A percentile compares a stretch with the other conserved stretches of the same genome.
Conservation (phyloP, 2,113 vertebrate genomes). For the Naja naja region DNA sequence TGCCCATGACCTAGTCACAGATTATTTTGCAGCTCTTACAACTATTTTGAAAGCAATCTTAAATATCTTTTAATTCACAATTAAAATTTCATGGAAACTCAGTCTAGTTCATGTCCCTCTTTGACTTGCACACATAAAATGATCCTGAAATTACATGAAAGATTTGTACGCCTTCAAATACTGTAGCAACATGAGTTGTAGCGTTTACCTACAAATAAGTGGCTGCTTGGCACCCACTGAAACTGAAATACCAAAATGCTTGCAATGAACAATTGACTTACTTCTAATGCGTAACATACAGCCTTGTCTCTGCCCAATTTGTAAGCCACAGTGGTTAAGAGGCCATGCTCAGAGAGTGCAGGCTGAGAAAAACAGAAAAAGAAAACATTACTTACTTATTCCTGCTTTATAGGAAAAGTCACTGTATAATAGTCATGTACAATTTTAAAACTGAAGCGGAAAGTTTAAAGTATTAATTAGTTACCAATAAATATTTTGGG, state of each 20-base stretch:
- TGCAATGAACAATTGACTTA: conserved; percentile 40
- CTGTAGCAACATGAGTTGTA: not conserved
- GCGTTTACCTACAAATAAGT: not conserved
- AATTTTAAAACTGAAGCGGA: not conserved
- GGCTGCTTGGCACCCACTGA: not conserved
- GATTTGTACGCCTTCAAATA: not conserved
- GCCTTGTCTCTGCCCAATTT: conserved; percentile 84
- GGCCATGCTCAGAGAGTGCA: conserved; percentile 88
- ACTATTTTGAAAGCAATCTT: not conserved
- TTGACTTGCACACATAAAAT: not conserved
- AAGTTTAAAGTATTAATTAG: not conserved
- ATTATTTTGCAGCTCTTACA: not conserved
- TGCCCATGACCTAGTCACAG: not conserved
- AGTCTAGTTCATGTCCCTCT: not conserved
- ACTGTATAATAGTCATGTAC: not conserved
- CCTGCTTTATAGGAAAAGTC: not conserved
- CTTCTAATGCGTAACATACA: conserved; percentile 90
- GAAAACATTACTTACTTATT: not conserved
- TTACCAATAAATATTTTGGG: conserved; percentile 1
- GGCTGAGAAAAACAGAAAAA: conserved; percentile 62
- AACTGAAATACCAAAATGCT: not conserved
- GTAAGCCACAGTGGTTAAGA: conserved; percentile 93
- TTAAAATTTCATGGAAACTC: not conserved
- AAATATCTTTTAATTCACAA: not conserved
- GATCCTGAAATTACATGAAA: not conserved